These are phyloP conservation scores for Enteromius unitaeniatus DNA, from an alignment of 2,797 vertebrate species.

Conservation along the genomic window DNA sequence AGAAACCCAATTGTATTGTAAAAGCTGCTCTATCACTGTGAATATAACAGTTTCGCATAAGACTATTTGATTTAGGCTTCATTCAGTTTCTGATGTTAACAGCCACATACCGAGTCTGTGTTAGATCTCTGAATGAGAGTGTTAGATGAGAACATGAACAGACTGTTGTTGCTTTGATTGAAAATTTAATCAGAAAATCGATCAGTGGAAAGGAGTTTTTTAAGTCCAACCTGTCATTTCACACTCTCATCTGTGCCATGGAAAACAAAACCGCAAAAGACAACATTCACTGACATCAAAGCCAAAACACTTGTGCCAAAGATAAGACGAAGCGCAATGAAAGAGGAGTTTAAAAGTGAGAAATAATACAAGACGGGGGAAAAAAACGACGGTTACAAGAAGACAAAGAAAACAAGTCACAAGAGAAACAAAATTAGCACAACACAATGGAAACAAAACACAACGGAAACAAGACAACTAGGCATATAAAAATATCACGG, in stretches of 20 bases:
- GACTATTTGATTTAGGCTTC: background rate
- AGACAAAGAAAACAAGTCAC: background rate
- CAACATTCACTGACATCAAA: background rate
- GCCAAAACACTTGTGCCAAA: conserved; percentile 1
- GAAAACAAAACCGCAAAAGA: conserved; percentile 29
- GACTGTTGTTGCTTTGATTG: conserved; percentile 5
- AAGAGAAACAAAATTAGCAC: background rate
- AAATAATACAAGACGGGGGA: background rate
- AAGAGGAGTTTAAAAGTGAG: background rate
- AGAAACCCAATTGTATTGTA: background rate
- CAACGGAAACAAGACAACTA: background rate
- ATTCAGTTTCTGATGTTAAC: background rate
- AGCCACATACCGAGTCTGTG: background rate
- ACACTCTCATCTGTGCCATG: background rate
- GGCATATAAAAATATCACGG: no score
- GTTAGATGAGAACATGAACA: background rate
- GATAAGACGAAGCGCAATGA: conserved; percentile 22
- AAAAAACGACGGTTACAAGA: background rate
- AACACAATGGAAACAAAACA: background rate
- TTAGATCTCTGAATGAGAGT: background rate
- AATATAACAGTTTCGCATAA: background rate
- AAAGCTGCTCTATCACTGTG: background rate
- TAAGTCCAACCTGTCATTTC: conserved; percentile 7
- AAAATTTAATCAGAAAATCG: background rate
- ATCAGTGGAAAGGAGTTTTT: background rate